These are phyloP conservation scores for Meandrusa payeni DNA, from an alignment of 2,888 invertebrate genomes.

Conservation along the genomic window DNA sequence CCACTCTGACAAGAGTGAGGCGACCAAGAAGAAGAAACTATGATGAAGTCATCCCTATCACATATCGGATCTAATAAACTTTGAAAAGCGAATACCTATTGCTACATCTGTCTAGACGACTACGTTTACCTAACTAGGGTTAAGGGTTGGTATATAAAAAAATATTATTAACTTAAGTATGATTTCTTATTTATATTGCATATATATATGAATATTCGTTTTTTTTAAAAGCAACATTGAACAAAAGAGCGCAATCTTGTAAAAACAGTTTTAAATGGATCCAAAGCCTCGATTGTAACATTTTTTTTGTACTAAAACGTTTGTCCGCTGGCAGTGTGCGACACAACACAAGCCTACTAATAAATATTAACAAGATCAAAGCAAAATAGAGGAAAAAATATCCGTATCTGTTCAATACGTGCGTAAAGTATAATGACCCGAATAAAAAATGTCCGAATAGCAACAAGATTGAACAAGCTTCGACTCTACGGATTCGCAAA, in stretches of 20 bases:
- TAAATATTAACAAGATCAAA: conserved; percentile 13
- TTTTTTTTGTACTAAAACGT: background rate
- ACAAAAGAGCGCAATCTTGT: background rate
- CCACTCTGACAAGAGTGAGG: too few relatives aligned
- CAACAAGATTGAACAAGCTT: conserved; percentile 29
- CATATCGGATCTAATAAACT: too few relatives aligned
- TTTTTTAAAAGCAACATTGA: background rate
- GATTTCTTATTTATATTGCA: too few relatives aligned
- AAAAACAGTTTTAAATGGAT: background rate
- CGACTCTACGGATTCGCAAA: conserved; percentile 32
- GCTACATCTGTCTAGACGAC: too few relatives aligned
- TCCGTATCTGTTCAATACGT: conserved; percentile 18
- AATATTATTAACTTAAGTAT: too few relatives aligned
- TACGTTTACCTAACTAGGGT: too few relatives aligned
- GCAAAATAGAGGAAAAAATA: conserved; percentile 17
- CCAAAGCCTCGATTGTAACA: background rate
- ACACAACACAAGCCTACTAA: background rate
- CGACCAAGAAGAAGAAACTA: too few relatives aligned
- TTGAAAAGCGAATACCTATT: too few relatives aligned
- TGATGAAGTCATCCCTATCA: too few relatives aligned
- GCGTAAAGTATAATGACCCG: conserved; percentile 32
- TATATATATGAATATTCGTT: background rate
- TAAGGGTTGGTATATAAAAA: too few relatives aligned
- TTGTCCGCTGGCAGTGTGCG: background rate
- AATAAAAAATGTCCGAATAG: conserved; percentile 26